phyloP scores from a whole-genome alignment of 2,797 vertebrate species.

The Decapterus maruadsi region DNA sequence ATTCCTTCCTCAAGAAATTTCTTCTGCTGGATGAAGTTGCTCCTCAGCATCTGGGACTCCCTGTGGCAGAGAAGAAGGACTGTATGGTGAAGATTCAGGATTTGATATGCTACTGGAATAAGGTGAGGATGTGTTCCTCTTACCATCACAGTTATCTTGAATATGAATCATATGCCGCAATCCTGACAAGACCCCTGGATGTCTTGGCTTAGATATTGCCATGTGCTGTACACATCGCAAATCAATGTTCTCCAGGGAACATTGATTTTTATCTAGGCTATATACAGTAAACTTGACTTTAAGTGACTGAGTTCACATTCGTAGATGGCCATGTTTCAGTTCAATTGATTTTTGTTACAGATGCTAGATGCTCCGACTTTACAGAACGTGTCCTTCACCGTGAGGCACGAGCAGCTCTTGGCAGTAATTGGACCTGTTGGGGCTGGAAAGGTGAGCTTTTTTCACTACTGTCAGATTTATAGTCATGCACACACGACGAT shows the following conservation, averaged over 20 bases:
- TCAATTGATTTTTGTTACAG: constrained; percentile 64
- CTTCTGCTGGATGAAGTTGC: constrained; percentile 92
- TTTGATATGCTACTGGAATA: constrained; percentile 92
- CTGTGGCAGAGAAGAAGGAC: constrained; percentile 81
- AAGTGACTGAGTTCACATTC: background rate
- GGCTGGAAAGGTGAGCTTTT: constrained; percentile 87
- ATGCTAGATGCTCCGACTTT: constrained; percentile 89
- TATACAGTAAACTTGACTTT: background rate
- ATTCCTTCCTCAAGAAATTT: constrained; percentile 85
- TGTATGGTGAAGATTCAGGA: constrained; percentile 88
- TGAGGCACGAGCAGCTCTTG: constrained; percentile 89
- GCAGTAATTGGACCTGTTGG: constrained; percentile 95
- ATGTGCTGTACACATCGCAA: background rate
- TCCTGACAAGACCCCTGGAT: background rate
- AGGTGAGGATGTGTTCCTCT: constrained; percentile 81
- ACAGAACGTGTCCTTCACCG: constrained; percentile 88
- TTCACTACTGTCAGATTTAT: constrained; percentile 25
- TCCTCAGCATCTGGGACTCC: constrained; percentile 63
- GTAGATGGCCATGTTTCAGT: background rate
- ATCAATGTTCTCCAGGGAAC: background rate
- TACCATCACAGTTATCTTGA: background rate
- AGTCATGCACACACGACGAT: constrained; percentile 1
- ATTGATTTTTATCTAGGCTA: constrained; percentile 5
- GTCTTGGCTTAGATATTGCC: background rate
- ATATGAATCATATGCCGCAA: constrained; percentile 1